Evolutionary conservation across 2,113 vertebrate species (phyloP).

Genomic region (Callithrix jacchus): DNA sequence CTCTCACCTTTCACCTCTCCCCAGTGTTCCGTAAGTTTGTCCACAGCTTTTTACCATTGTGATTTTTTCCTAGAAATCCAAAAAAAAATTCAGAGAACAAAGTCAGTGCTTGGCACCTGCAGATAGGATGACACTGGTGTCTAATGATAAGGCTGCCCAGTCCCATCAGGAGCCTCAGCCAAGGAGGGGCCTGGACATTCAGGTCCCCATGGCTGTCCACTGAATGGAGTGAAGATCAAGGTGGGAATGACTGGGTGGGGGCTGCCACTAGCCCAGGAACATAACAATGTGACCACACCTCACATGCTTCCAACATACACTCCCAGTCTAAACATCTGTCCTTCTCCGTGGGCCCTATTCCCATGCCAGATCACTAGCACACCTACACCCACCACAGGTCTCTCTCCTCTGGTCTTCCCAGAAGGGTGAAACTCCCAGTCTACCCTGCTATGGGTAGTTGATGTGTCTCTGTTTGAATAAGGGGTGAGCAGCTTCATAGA

Average conservation of each 20-base stretch:
- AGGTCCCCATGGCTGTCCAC: neutral
- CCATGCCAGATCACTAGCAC: neutral
- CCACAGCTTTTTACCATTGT: neutral
- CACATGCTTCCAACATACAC: neutral
- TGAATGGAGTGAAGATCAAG: neutral
- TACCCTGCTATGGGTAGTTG: neutral
- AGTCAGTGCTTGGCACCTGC: neutral
- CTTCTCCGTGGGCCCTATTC: neutral
- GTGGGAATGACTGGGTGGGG: neutral
- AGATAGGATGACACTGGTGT: neutral
- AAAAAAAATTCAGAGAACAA: constrained; percentile 32
- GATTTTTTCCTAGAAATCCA: neutral
- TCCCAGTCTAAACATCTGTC: neutral
- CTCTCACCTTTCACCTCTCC: neutral
- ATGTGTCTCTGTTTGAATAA: neutral
- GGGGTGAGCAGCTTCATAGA: neutral
- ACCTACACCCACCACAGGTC: neutral
- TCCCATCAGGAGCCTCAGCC: neutral
- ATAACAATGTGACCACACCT: fast-evolving
- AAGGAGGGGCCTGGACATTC: neutral
- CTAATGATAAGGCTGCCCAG: neutral
- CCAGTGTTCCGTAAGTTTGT: neutral
- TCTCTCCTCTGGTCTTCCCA: neutral
- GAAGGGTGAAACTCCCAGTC: neutral
- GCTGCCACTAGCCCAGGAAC: neutral